phyloP scores from a whole-genome alignment of 1,140 invertebrate genomes.

The Drosophila chauvacae region DNA sequence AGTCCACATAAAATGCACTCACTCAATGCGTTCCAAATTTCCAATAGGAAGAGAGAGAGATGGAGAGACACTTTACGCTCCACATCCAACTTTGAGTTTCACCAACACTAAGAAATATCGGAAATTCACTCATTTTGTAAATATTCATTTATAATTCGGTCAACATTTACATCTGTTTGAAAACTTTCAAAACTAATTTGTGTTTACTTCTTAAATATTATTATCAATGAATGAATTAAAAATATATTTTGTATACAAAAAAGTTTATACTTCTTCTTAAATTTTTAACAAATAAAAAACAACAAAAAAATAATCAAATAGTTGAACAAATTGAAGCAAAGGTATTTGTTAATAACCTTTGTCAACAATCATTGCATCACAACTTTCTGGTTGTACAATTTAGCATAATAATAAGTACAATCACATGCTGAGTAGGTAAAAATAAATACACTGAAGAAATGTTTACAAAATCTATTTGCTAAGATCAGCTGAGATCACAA shows the following conservation, averaged over 20 bases:
- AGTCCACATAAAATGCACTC: slow-evolving; percentile 19
- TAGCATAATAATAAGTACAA: not conserved
- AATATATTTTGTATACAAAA: not conserved
- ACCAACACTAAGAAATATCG: not conserved
- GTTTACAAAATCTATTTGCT: slow-evolving; percentile 6
- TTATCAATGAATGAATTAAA: not conserved
- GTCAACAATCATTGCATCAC: slow-evolving; percentile 1
- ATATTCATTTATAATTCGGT: not conserved
- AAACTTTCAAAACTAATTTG: no score
- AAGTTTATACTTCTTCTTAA: not conserved
- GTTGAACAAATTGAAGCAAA: not conserved
- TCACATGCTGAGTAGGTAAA: not conserved
- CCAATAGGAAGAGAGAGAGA: not conserved
- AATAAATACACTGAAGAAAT: not conserved
- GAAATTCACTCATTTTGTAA: not conserved
- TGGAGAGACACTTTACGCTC: not conserved
- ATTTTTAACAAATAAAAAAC: not conserved
- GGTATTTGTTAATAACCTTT: slow-evolving; percentile 1
- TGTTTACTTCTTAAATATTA: no score
- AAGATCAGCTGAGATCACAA: not conserved
- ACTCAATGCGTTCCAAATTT: slow-evolving; percentile 18
- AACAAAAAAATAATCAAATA: not conserved
- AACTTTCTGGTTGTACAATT: not conserved
- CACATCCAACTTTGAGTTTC: not conserved
- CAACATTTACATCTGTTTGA: not conserved